Base-by-base conservation (phyloP, 1,140 invertebrate species). In the Dysdera silvatica region DNA sequence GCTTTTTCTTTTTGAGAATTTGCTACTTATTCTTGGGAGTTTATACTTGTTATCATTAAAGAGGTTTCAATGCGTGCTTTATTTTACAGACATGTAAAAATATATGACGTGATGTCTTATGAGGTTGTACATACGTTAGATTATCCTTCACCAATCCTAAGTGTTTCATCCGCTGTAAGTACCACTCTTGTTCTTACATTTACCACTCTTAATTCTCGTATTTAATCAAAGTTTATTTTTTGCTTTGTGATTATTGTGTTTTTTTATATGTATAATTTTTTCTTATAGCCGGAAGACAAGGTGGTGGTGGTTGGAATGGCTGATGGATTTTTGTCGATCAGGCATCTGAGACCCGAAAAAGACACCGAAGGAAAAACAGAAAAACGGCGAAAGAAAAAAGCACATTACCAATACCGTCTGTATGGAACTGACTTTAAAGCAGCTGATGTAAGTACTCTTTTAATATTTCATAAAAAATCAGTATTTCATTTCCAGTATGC, bases 71-170 rank as follows among this genome's bases (percentile, higher is more conserved):
- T 37, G 16, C 7, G 16, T 61, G 47, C 56, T 52, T 65, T 51
- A 35, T 53, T 43, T 72, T 71, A 47, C 67, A 79, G 79, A 60
- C 91, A 96, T 78, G 86, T 98, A 0, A 97, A 97, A 80, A 85
- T 98, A 67, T 96, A 95, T 77, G 89, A 97, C 74, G 80, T 91
- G 47, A 81, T 83, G 55, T 87, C 85, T 1, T 96, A 92, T 73
- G 87, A 91, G 78, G 81, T 86, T 2, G 85, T 96, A 12, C 89
- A 96, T 70, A 89, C 88, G 14, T 79, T 96, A 24, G 87, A 89
- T 72, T 95, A 90, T 75, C 86, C 93, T 7, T 95, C 93, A 79
- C 83, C 90, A 26, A 82, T 98, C 49, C 79, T 97, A 5, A 94
- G 90, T 76, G 76, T 97, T 70, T 91, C 83, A 63, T 80, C 87